These are phyloP conservation scores for Drosophila paranaensis DNA, from an alignment of 2,888 invertebrate genomes.

Conservation along the genomic window DNA sequence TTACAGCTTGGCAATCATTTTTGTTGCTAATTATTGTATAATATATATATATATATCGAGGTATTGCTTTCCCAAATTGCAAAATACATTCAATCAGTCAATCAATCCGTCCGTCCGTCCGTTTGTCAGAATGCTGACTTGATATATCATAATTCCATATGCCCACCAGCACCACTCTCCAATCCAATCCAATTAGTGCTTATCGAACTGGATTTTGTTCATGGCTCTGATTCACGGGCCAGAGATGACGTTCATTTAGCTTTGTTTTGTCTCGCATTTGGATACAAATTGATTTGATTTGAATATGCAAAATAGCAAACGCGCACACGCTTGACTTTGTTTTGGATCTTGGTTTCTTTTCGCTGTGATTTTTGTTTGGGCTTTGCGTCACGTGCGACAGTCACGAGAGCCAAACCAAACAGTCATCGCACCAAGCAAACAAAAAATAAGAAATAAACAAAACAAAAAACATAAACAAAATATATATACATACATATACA, in stretches of 20 bases:
- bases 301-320: conserved; percentile 77
- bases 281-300: conserved; percentile 57
- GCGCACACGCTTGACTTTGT: conserved; percentile 41
- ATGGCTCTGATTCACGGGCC: conserved; percentile 56
- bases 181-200: conserved; percentile 35
- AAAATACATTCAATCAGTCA: conserved; percentile 6
- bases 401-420: conserved; percentile 38
- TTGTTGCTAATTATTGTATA: conserved; percentile 72
- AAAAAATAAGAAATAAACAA: conserved; percentile 23
- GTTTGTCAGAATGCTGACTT: background rate
- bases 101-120: background rate
- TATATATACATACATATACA: background rate
- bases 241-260: conserved; percentile 49
- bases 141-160: conserved; percentile 24
- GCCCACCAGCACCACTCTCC: conserved; percentile 1
- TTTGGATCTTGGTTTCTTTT: conserved; percentile 37
- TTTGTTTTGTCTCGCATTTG: conserved; percentile 50
- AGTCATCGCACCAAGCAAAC: conserved; percentile 29
- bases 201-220: conserved; percentile 44
- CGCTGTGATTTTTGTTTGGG: conserved; percentile 36
- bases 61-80: conserved; percentile 74
- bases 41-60: conserved; percentile 49
- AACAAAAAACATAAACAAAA: background rate
- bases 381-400: conserved; percentile 60
- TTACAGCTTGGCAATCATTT: conserved; percentile 74